phyloP scores from a whole-genome alignment of 2,113 vertebrate species.

The Grus americana region DNA sequence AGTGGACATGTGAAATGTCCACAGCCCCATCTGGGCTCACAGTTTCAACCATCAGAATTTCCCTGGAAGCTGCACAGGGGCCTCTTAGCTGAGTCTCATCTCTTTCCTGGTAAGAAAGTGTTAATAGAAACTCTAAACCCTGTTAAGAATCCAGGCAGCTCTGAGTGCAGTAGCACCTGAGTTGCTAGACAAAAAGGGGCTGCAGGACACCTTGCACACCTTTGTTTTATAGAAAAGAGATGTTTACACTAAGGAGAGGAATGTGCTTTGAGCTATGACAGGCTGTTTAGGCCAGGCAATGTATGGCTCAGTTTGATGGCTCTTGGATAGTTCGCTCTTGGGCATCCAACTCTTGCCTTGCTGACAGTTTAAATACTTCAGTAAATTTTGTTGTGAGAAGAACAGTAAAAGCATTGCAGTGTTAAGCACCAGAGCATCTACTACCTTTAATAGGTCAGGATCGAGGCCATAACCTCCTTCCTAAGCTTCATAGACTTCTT shows the following conservation, averaged over 20 bases:
- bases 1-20: too few species aligned
- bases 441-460: neutral
- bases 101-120: neutral
- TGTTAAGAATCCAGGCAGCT: neutral
- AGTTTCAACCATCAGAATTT: neutral
- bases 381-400: neutral
- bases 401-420: neutral
- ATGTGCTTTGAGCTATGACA: too few species aligned
- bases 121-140: neutral
- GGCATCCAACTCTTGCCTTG: accelerated
- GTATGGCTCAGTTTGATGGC: neutral
- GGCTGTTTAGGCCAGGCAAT: neutral
- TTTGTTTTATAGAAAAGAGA: neutral
- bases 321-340: neutral
- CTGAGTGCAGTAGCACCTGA: neutral
- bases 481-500: neutral
- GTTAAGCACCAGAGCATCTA: neutral
- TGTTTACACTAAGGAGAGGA: neutral
- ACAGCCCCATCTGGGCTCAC: neutral
- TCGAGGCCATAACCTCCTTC: neutral
- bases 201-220: neutral
- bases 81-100: neutral
- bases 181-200: neutral
- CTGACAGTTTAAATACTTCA: neutral
- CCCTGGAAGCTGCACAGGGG: too few species aligned